A percentile compares a stretch with the other conserved stretches of the same genome.
These are phyloP conservation scores for Epistrophella euchroma DNA, from an alignment of 2,888 invertebrate genomes.

Conservation along the genomic window DNA sequence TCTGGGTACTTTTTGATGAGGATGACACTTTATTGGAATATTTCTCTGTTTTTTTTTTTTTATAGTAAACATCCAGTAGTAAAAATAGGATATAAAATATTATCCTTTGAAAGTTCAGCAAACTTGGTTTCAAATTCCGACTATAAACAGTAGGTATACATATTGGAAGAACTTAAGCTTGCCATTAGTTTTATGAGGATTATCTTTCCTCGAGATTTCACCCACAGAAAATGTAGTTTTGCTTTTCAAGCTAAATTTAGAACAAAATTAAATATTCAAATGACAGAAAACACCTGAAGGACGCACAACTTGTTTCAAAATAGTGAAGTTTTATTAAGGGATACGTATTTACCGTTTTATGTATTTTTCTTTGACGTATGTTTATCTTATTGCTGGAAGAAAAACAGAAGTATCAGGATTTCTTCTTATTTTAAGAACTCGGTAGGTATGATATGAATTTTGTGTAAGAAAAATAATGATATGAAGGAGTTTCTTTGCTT, in stretches of 20 bases:
- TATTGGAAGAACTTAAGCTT: slow-evolving; percentile 54
- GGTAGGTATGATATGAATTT: background rate
- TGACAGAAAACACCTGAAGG: slow-evolving; percentile 64
- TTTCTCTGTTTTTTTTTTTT: slow-evolving; percentile 15
- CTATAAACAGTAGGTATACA: background rate
- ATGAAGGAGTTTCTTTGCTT: no score
- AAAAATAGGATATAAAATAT: background rate
- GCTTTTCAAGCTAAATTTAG: slow-evolving; percentile 51
- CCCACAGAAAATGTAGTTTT: slow-evolving; percentile 33
- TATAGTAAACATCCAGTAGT: slow-evolving; percentile 7
- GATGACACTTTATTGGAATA: slow-evolving; percentile 40
- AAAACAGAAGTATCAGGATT: background rate
- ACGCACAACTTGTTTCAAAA: slow-evolving; percentile 31
- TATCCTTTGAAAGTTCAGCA: slow-evolving; percentile 33
- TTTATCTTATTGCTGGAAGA: background rate
- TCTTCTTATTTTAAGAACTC: background rate
- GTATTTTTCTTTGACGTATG: background rate
- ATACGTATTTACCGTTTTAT: background rate
- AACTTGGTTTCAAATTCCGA: slow-evolving; percentile 43
- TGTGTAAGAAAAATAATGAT: background rate
- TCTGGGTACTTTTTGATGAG: slow-evolving; percentile 14
- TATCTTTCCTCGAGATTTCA: slow-evolving; percentile 41
- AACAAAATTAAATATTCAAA: slow-evolving; percentile 62
- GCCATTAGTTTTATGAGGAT: slow-evolving; percentile 61
- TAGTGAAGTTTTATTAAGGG: slow-evolving; percentile 15